Evolutionary conservation across 2,888 invertebrate genomes (phyloP), one percentile per base, ranked within the genome.

Genomic region (Doris montereyensis): DNA sequence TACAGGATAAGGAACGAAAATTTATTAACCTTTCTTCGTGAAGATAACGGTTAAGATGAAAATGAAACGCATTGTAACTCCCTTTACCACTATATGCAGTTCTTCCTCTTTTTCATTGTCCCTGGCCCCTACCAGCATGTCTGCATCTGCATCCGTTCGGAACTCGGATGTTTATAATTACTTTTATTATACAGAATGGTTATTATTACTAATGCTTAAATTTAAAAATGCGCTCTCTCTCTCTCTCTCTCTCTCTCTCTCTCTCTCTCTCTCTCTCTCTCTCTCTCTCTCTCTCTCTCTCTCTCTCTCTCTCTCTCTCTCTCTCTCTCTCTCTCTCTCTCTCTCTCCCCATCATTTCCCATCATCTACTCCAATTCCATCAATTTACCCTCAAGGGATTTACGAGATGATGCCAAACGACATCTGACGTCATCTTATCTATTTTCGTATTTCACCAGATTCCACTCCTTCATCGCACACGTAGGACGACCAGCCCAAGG

Each of bases 151-250:
- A 1, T 2, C 8, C 17, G 21, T 76, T 76, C 32, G 17, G 26
- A 8, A 30, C 26, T 26, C 5, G 26, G 34, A 21, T 62, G 5
- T 35, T n/a, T 32, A 1, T 65, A 13, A 26, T 70, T 57, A 28
- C 41, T 57, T 24, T 68, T 26, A n/a, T 76, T n/a, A n/a, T n/a
- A n/a, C n/a, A n/a, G n/a, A n/a, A n/a, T n/a, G n/a, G n/a, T n/a
- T n/a, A n/a, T n/a, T n/a, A n/a, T n/a, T n/a, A n/a, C n/a, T n/a
- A n/a, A n/a, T n/a, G n/a, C n/a, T n/a, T n/a, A n/a, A n/a, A n/a
- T n/a, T n/a, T n/a, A n/a, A n/a, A n/a, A n/a, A n/a, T n/a, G n/a
- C 32, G 62, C 76, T 65, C 65, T 76, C 5, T 62, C 76, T 76
- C 26, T 41, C 13, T 65, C 67, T 67, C 67, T 65, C 67, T 76